A percentile compares a stretch with the other conserved stretches of the same genome.
phyloP scores from a whole-genome alignment of 2,797 vertebrate genomes.

The Tauraco hartlaubi region DNA sequence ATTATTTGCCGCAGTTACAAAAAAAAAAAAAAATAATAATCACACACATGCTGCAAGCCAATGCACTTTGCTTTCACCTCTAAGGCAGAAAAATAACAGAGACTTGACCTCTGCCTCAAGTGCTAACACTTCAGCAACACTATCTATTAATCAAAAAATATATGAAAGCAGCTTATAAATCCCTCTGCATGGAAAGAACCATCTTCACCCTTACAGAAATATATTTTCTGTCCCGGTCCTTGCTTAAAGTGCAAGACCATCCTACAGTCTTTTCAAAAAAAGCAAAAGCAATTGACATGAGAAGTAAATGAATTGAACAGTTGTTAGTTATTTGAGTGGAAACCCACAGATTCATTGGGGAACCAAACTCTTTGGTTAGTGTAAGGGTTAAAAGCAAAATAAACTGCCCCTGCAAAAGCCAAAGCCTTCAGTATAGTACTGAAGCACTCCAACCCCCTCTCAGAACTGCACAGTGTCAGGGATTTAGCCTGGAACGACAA shows the following conservation, averaged over 20 bases:
- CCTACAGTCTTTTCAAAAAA: neutral
- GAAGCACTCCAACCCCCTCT: neutral
- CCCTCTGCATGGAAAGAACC: neutral
- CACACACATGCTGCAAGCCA: neutral
- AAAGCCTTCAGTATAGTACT: neutral
- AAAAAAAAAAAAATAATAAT: neutral
- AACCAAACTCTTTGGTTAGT: neutral
- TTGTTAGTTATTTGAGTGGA: neutral
- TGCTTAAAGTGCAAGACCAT: neutral
- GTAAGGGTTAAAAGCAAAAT: neutral
- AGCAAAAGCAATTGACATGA: neutral
- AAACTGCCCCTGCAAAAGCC: neutral
- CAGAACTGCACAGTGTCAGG: neutral
- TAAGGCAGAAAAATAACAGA: conserved; percentile 26
- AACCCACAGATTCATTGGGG: neutral
- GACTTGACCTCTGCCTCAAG: conserved; percentile 20
- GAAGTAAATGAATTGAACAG: neutral
- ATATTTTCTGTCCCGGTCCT: neutral
- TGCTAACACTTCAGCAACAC: conserved; percentile 23
- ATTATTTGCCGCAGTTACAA: conserved; percentile 34
- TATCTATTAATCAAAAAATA: conserved; percentile 40
- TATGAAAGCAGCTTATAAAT: conserved; percentile 6
- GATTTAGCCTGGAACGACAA: neutral
- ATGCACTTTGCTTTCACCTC: conserved; percentile 3
- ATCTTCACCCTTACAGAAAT: neutral